phyloP scores from a whole-genome alignment of 2,113 vertebrate genomes.

The Lagopus leucura region DNA sequence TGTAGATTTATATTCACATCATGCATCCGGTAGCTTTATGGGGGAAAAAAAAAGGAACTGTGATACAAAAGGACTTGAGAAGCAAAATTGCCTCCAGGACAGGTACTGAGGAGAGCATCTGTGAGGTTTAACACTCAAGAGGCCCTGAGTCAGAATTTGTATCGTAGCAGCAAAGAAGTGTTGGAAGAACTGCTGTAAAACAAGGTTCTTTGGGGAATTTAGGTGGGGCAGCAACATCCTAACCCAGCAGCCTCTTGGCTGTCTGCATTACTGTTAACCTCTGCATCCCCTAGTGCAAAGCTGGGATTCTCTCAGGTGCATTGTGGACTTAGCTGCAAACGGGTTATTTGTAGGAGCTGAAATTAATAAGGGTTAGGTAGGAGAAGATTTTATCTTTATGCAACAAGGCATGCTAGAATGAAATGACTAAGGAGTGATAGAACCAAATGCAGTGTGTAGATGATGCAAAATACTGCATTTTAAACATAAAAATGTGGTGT shows the following conservation, averaged over 20 bases:
- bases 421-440: background rate
- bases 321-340: background rate
- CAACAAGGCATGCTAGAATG: background rate
- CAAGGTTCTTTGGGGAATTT: background rate
- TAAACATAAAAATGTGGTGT: background rate
- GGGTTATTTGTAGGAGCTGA: background rate
- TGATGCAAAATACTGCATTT: background rate
- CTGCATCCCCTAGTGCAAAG: background rate
- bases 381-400: background rate
- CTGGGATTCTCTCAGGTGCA: background rate
- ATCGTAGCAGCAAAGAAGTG: background rate
- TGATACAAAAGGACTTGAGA: background rate
- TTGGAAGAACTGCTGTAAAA: slow-evolving; percentile 4
- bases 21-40: background rate
- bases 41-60: background rate
- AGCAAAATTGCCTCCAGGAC: background rate
- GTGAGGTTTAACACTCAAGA: background rate
- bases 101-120: background rate
- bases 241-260: background rate
- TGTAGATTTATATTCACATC: background rate
- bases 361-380: background rate
- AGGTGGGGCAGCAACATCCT: background rate
- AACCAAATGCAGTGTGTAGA: background rate
- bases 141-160: background rate
- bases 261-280: background rate